Evolutionary conservation across 1,140 invertebrate species (phyloP), one percentile per base, ranked within the genome.

Genomic region (Micrasema longulum): DNA sequence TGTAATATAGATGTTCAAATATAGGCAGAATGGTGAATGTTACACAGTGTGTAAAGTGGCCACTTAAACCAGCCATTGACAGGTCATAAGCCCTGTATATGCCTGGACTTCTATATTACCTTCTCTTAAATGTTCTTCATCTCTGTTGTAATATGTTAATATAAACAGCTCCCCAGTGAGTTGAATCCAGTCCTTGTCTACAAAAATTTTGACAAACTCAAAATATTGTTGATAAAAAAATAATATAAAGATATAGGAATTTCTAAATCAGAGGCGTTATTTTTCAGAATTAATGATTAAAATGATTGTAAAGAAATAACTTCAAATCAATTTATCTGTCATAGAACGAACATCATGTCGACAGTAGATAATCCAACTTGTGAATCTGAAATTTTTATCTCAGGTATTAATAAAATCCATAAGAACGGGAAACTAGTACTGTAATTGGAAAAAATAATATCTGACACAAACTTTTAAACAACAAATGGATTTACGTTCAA

Each of bases 401-500:
- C 12, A 41, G 43, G 20, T 20, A 12, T 63, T 14, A 43, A 10
- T n/a, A 63, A 63, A 45, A 63, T 63, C 9, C 57, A 35, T n/a
- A 12, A 31, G 2, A 12, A n/a, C 43, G 57, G 11, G 12, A 38
- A 9, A 63, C 35, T 12, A 43, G 20, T 43, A 63, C 57, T 1
- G 43, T 63, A 4, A 22, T 20, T 63, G 53, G 53, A 4, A 31
- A 31, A 31, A 31, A 4, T 4, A 31, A 31, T 53, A 53, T 53
- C 5, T 53, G 22, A 12, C 50, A 53, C 20, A 53, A 53, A 53
- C 6, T 53, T 12, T 20, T 16, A 53, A 22, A 22, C 4, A 53
- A 53, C 20, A 53, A 22, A 53, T 53, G 22, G 50, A 53, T 53
- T 18, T 53, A 3, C 20, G 50, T 53, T 2, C 50, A 53, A 53